Evolutionary conservation across 2,113 vertebrate genomes (phyloP).

Genomic region (Cyanistes caeruleus): DNA sequence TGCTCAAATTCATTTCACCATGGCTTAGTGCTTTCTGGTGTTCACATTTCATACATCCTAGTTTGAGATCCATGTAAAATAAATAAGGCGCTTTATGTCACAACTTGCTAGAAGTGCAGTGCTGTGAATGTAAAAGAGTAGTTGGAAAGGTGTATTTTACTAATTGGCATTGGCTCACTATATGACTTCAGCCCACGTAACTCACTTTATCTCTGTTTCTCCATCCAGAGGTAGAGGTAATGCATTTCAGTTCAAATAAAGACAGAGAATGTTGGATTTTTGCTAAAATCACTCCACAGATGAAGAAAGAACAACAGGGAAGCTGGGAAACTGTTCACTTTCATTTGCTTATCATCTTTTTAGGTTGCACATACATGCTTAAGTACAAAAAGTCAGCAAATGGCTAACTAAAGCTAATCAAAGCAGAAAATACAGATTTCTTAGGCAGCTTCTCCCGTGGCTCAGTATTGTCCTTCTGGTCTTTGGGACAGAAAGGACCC

Average conservation of each 20-base stretch:
- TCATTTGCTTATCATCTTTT: neutral
- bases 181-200: neutral
- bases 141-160: neutral
- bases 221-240: neutral
- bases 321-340: neutral
- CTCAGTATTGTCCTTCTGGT: neutral
- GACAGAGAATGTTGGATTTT: neutral
- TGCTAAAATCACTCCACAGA: neutral
- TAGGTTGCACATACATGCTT: rapidly evolving
- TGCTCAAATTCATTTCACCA: neutral
- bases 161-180: neutral
- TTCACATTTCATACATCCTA: neutral
- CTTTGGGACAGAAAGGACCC: neutral
- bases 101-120: neutral
- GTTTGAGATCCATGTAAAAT: neutral
- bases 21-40: neutral
- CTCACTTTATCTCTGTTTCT: neutral
- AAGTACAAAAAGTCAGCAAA: neutral
- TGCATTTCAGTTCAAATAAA: neutral
- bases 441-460: neutral
- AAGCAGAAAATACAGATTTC: neutral
- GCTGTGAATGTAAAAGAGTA: neutral
- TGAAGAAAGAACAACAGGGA: neutral
- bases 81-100: neutral
- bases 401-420: neutral